Evolutionary conservation across 1,140 invertebrate genomes (phyloP).

Genomic region (Nasonia vitripennis): DNA sequence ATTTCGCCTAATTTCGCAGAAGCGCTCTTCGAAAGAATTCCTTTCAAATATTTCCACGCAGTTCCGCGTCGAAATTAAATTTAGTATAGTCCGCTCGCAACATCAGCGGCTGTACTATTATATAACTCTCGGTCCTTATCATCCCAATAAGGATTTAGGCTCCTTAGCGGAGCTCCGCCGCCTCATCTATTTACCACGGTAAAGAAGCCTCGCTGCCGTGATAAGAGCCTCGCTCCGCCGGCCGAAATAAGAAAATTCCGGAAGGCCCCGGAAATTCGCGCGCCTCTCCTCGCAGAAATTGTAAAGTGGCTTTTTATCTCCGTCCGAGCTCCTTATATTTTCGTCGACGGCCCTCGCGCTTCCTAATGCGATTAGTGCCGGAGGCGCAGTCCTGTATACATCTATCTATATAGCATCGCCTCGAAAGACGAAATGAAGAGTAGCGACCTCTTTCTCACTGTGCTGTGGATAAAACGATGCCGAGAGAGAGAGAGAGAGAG

Average conservation of each 20-base stretch:
- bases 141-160: conserved; percentile 25
- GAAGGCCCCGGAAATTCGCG: conserved; percentile 32
- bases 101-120: neutral
- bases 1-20: no score
- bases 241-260: neutral
- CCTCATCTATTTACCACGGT: conserved; percentile 41
- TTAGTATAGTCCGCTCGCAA: no score
- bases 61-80: no score
- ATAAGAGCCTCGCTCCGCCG: conserved; percentile 27
- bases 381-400: conserved; percentile 15
- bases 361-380: conserved; percentile 56
- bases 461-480: neutral
- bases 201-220: conserved; percentile 13
- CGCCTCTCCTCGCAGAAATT: conserved; percentile 51
- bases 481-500: no score
- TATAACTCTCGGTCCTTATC: neutral
- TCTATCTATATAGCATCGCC: no score
- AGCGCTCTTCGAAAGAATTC: no score
- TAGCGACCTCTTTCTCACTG: neutral
- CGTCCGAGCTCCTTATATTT: conserved; percentile 7
- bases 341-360: conserved; percentile 7
- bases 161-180: neutral
- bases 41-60: no score
- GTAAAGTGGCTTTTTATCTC: conserved; percentile 57
- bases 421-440: conserved; percentile 37